phyloP scores from a whole-genome alignment of 2,797 vertebrate species.

The Coreius guichenoti region DNA sequence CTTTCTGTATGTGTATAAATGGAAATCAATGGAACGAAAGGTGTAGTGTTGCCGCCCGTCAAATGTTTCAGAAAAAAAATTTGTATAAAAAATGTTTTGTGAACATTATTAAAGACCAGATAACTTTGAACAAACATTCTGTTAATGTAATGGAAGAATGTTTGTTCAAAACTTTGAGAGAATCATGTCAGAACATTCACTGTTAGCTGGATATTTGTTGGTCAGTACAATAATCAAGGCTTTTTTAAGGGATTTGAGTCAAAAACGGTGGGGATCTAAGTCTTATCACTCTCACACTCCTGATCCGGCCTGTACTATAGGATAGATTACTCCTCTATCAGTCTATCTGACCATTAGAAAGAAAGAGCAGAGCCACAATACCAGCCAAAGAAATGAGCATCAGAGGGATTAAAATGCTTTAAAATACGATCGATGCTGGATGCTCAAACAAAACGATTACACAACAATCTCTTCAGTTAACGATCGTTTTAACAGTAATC shows the following conservation, averaged over 20 bases:
- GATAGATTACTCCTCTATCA: constrained; percentile 31
- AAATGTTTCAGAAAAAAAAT: background rate
- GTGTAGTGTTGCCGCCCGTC: background rate
- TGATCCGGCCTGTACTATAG: background rate
- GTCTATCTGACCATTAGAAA: constrained; percentile 11
- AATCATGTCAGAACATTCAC: background rate
- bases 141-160: background rate
- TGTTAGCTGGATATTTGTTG: constrained; percentile 30
- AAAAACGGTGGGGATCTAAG: background rate
- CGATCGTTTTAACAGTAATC: constrained; percentile 25
- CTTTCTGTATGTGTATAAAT: background rate
- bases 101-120: background rate
- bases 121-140: background rate
- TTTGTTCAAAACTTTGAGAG: background rate
- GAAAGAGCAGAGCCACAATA: constrained; percentile 15
- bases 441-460: constrained; percentile 44
- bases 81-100: background rate
- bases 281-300: constrained; percentile 1
- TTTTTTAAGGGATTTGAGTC: constrained; percentile 69
- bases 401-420: constrained; percentile 46
- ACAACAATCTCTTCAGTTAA: constrained; percentile 61
- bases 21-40: background rate
- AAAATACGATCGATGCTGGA: constrained; percentile 63
- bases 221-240: constrained; percentile 60
- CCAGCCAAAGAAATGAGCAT: constrained; percentile 17